Evolutionary conservation across 2,113 vertebrate species (phyloP).

Genomic region (Oreochromis spilurus): DNA sequence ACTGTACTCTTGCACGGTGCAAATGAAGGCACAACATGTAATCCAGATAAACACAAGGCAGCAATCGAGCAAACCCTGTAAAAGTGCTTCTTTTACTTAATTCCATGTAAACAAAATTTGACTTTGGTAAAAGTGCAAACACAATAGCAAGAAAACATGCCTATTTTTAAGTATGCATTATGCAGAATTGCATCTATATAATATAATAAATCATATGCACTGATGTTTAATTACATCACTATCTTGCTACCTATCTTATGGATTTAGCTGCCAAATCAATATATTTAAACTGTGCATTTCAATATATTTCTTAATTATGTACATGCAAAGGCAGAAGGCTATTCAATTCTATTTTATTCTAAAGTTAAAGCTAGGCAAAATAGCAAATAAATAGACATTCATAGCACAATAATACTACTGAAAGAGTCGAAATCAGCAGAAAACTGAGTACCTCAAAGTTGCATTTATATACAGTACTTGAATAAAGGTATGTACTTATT

Average conservation of each 20-base stretch:
- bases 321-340: not conserved
- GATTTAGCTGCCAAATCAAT: not conserved
- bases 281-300: not conserved
- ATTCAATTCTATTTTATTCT: not conserved
- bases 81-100: not conserved
- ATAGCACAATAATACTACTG: not conserved
- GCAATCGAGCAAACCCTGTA: not conserved
- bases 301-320: not conserved
- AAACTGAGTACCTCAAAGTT: not conserved
- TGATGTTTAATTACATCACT: not conserved
- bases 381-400: not conserved
- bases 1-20: not conserved
- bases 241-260: not conserved
- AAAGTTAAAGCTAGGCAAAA: not conserved
- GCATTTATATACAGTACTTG: not conserved
- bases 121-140: not conserved
- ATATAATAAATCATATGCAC: not conserved
- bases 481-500: not conserved
- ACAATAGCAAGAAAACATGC: accelerated
- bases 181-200: not conserved
- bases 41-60: not conserved
- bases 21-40: not conserved
- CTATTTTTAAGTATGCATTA: not conserved
- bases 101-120: not conserved
- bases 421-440: not conserved